Conservation (phyloP, 1,140 invertebrate species). For the Panulirus ornatus region DNA sequence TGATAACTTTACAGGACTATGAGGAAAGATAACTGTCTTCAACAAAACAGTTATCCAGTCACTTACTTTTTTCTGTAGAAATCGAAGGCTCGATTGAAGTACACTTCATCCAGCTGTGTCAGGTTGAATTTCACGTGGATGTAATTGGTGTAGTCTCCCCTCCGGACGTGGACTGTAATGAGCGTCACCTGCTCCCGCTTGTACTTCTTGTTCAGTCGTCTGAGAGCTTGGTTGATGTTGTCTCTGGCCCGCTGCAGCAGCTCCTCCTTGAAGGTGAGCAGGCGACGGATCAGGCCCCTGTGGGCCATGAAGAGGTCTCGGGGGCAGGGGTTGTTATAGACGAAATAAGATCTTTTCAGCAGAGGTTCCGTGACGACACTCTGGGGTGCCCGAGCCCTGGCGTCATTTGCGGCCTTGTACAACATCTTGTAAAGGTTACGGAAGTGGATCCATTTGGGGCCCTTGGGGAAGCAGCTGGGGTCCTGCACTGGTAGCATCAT, state of each 20-base stretch:
- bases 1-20: not conserved
- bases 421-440: slow-evolving; percentile 26
- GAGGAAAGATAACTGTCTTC: not conserved
- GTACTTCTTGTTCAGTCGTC: not conserved
- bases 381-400: not conserved
- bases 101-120: slow-evolving; percentile 39
- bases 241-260: not conserved
- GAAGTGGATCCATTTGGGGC: not conserved
- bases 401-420: not conserved
- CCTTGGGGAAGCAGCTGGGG: slow-evolving; percentile 20
- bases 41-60: not conserved
- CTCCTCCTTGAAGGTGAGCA: slow-evolving; percentile 18
- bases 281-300: not conserved
- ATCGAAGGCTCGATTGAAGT: slow-evolving; percentile 37
- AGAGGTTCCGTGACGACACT: not conserved
- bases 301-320: slow-evolving; percentile 17
- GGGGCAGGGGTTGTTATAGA: slow-evolving; percentile 34
- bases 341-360: slow-evolving; percentile 30
- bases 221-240: slow-evolving; percentile 21
- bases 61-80: slow-evolving; percentile 43
- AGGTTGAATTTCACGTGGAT: slow-evolving; percentile 28
- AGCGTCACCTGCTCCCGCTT: not conserved
- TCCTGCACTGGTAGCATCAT: slow-evolving; percentile 38
- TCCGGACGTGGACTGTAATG: slow-evolving; percentile 49
- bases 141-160: slow-evolving; percentile 37